Percentiles rank a stretch among this genome's conserved stretches.
phyloP scores from a whole-genome alignment of 2,797 vertebrate genomes.

The Myotis vivesi region DNA sequence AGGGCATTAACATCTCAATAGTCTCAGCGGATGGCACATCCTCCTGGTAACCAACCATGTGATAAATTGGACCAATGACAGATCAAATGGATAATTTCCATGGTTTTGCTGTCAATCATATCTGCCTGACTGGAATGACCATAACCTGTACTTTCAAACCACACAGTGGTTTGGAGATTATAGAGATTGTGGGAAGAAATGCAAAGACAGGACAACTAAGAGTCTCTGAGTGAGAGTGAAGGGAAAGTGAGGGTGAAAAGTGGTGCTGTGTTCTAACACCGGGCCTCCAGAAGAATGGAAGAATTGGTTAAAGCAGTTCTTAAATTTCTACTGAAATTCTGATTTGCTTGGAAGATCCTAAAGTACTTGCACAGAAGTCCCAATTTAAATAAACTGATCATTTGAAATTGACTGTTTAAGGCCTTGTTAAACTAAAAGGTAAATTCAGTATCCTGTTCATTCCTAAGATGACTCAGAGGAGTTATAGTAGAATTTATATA shows the following conservation, averaged over 20 bases:
- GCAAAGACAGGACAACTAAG: neutral
- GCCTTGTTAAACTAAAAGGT: slow-evolving; percentile 13
- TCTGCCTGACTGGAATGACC: neutral
- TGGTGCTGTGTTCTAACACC: neutral
- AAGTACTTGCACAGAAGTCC: neutral
- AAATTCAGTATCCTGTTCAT: neutral
- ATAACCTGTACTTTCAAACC: neutral
- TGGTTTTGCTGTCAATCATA: neutral
- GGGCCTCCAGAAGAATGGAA: neutral
- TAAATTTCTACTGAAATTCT: neutral
- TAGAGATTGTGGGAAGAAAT: neutral
- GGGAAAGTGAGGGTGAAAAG: neutral
- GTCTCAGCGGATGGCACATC: neutral
- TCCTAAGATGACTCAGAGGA: neutral
- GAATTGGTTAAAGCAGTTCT: neutral
- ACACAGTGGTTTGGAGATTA: neutral
- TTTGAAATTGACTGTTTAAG: neutral
- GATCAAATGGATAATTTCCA: neutral
- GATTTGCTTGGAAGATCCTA: neutral
- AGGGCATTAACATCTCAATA: neutral
- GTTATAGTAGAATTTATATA: neutral
- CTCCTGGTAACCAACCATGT: neutral
- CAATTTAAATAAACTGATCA: neutral
- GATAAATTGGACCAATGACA: neutral
- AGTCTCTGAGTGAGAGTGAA: neutral